Evolutionary conservation across 1,140 invertebrate species (phyloP).

Genomic region (Drosophila saltans): DNA sequence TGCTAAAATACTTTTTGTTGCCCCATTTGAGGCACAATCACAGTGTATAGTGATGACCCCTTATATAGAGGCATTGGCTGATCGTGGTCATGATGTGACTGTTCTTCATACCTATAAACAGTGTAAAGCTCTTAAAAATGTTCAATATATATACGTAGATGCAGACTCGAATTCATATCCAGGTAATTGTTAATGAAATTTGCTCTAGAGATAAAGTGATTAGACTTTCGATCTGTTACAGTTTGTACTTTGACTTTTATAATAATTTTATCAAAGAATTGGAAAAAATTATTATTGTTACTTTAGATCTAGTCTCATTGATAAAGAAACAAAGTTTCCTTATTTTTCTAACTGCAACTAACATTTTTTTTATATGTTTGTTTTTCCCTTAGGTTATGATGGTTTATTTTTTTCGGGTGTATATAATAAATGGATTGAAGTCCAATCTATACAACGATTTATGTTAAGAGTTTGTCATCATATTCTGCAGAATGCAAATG

Average conservation of each 20-base stretch:
- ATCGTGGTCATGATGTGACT: constrained; percentile 58
- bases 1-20: constrained; percentile 36
- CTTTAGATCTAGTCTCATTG: too few species aligned
- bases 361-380: too few species aligned
- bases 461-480: constrained; percentile 41
- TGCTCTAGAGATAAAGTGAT: too few species aligned
- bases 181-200: constrained; percentile 17
- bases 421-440: constrained; percentile 22
- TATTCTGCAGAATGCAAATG: constrained; percentile 39
- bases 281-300: too few species aligned
- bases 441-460: constrained; percentile 19
- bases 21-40: constrained; percentile 41
- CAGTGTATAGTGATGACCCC: constrained; percentile 51
- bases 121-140: constrained; percentile 16
- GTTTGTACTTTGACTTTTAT: too few species aligned
- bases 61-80: constrained; percentile 36
- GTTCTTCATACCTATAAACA: constrained; percentile 44
- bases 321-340: too few species aligned
- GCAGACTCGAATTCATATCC: background rate
- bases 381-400: background rate
- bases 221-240: too few species aligned
- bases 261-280: too few species aligned
- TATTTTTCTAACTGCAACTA: background rate
- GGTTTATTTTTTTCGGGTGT: background rate
- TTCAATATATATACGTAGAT: constrained; percentile 43